A percentile compares a stretch with the other conserved stretches of the same genome.
Evolutionary conservation across 2,113 vertebrate genomes (phyloP).

Genomic region (Panurus biarmicus): DNA sequence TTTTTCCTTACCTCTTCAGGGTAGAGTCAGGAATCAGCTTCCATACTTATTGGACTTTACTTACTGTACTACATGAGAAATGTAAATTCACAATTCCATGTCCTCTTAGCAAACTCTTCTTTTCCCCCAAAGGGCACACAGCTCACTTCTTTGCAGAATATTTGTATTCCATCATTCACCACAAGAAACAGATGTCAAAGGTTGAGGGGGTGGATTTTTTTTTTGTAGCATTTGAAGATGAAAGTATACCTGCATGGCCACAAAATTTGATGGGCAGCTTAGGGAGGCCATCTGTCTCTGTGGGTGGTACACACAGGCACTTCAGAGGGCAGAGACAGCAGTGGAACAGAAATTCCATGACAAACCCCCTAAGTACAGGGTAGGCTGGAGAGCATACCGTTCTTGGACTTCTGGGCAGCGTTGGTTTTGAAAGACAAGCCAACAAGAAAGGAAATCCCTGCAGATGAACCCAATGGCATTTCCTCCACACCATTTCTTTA

Average conservation of each 20-base stretch:
- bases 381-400: not conserved
- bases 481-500: not conserved
- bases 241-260: not conserved
- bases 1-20: not conserved
- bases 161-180: not conserved
- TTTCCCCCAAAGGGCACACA: not conserved
- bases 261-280: constrained; percentile 18
- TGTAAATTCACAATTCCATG: not conserved
- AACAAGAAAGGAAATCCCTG: not conserved
- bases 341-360: not conserved
- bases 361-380: not conserved
- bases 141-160: not conserved
- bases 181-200: not conserved
- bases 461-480: not conserved
- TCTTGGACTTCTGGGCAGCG: not conserved
- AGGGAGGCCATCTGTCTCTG: not conserved
- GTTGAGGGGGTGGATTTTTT: not conserved
- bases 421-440: not conserved
- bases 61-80: not conserved
- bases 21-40: not conserved
- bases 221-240: not conserved
- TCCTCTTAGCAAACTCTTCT: not conserved
- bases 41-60: not conserved
- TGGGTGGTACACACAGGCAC: not conserved
- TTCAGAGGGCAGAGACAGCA: not conserved